Evolutionary conservation across 2,888 invertebrate species (phyloP), one percentile per base, ranked within the genome.

Genomic region (Rhorus exstirpatorius): DNA sequence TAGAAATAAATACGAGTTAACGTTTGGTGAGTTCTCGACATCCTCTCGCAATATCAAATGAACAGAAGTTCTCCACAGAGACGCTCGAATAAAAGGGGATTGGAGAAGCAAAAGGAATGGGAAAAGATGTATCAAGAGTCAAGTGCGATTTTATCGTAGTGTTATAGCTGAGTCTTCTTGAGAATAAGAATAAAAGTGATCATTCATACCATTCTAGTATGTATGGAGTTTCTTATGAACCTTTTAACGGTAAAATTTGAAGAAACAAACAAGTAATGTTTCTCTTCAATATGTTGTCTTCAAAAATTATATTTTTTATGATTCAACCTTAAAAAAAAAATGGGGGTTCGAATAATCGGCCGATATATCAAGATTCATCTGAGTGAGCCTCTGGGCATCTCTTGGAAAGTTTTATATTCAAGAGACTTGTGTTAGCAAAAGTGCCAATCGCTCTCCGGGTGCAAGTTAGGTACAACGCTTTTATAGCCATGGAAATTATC

Each of bases 401-500:
- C 19, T 17, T 6, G 10, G 44, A 55, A 71, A 71, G 38, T 58
- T 55, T 71, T 55, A 79, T 65, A 71, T 71, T 58, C 65, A 26
- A 41, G 51, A 26, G 63, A 35, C 53, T 78, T n/a, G n/a, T n/a
- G n/a, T n/a, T 79, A 71, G 46, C 49, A 24, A 58, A 79, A 71
- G 63, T 65, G 71, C 46, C 63, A 58, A 58, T 79, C 24, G 63
- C 38, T 26, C 31, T 51, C n/a, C 35, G 8, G 53, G 7, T 46
- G 58, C 44, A 79, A 53, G 71, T 46, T 12, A 63, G 38, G 49
- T 65, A 71, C 63, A 79, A 61, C 78, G 70, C 71, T 71, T 71
- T 79, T 71, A 65, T 79, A 72, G 49, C 78, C 55, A 46, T 79
- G 46, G 38, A 79, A 79, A 79, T 79, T 79, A 79, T 71, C 71